A percentile compares a stretch with the other conserved stretches of the same genome.
Conservation (phyloP, 2,888 invertebrate genomes). For the Platynereis dumerilii region DNA sequence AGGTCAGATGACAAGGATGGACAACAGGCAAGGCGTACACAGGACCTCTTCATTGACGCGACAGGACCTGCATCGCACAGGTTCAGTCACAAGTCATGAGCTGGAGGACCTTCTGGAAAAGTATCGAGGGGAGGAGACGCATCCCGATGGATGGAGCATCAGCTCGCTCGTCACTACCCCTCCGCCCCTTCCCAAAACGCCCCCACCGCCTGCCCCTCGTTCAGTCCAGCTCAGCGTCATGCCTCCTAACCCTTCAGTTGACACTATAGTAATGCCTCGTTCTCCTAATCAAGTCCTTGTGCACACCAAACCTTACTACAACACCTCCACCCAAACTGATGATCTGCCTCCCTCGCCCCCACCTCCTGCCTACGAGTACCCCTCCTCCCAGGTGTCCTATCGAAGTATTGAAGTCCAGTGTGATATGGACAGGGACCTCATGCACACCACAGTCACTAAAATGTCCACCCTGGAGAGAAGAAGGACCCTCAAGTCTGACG, state of each 20-base stretch:
- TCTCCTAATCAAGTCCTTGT: constrained; percentile 2
- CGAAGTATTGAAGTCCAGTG: constrained; percentile 19
- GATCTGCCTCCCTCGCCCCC: constrained; percentile 4
- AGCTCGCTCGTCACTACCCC: not conserved
- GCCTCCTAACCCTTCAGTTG: not conserved
- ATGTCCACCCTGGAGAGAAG: constrained; percentile 24
- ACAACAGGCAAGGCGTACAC: no score
- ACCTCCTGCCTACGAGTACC: not conserved
- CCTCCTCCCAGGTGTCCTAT: not conserved
- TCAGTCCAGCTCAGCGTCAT: not conserved
- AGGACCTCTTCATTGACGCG: no score
- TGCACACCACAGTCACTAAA: constrained; percentile 10
- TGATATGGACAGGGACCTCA: constrained; percentile 18
- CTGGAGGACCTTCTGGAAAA: no score
- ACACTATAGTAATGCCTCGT: not conserved
- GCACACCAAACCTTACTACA: constrained; percentile 44
- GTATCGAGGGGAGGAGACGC: no score
- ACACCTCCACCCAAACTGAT: constrained; percentile 58
- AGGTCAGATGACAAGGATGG: no score
- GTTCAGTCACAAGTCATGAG: no score
- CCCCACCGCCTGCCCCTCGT: constrained; percentile 13
- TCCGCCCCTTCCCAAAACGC: constrained; percentile 19
- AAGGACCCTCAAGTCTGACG: constrained; percentile 11
- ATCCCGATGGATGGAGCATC: no score
- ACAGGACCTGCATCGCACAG: no score